Evolutionary conservation across 64 coral and sea anemone species (phyloP), one percentile per base, ranked within the genome.

Genomic region (Catalaphyllia jardinei): DNA sequence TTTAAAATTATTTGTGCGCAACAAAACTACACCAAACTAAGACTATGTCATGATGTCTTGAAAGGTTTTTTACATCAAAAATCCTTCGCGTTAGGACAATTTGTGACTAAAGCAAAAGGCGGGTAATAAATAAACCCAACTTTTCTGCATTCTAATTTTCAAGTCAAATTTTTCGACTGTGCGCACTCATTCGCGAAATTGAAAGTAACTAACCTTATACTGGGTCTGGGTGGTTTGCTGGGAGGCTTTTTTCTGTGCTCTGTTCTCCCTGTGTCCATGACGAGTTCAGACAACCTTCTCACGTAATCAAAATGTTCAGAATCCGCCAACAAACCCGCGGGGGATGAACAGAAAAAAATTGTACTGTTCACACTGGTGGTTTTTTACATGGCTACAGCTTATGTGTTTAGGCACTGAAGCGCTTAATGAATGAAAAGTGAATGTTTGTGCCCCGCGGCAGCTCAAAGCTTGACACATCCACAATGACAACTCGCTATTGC

Each of bases 401-500:
- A 14, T 79, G 51, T 79, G 51, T 79, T 85, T 85, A 71, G 67
- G 24, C 61, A 85, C 46, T 85, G 62, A 85, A 50, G 81, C 81
- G 81, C 38, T 67, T 83, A 83, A 83, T 83, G 60, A 42, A 67
- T 71, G 81, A 71, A 85, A 85, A 85, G 35, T 71, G 81, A 71
- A 85, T 50, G 22, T 65, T 50, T 71, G 50, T 85, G 63, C 81
- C 81, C 81, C 31, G 20, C 18, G 81, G 81, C 63, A 50, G 62
- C 33, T 38, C 31, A 31, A 31, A 19, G 67, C 31, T 63, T 85
- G 81, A 85, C 81, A 85, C 62, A 39, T 51, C 38, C 67, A 46
- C 61, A 83, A 67, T 67, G 80, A 65, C 80, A 83, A 85, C 8
- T 52, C 38, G n/a, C 65, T 71, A 71, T 16, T 71, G 62, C 63